These are phyloP conservation scores for Oreonectes daqikongensis DNA, from an alignment of 2,797 vertebrate species.

Conservation along the genomic window DNA sequence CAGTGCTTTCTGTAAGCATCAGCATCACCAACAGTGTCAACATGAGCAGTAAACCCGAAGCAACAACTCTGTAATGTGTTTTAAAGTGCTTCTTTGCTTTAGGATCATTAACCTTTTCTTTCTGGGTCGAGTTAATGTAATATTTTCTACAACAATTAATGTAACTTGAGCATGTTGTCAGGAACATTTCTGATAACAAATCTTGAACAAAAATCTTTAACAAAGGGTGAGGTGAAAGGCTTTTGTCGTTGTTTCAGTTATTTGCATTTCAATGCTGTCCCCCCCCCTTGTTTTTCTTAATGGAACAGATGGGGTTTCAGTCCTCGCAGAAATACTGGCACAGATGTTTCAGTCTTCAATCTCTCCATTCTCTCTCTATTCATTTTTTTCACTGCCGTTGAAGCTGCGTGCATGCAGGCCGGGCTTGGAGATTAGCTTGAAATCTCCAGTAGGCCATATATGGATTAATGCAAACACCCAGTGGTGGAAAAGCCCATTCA, in stretches of 20 bases:
- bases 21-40: not conserved
- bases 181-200: not conserved
- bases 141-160: no score
- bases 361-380: slow-evolving; percentile 54
- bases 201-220: not conserved
- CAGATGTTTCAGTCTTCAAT: slow-evolving; percentile 70
- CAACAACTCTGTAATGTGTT: slow-evolving; percentile 4
- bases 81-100: not conserved
- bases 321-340: slow-evolving; percentile 64
- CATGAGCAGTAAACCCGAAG: not conserved
- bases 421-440: slow-evolving; percentile 55
- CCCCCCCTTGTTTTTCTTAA: slow-evolving; percentile 57
- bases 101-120: not conserved
- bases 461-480: slow-evolving; percentile 44
- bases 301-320: slow-evolving; percentile 68
- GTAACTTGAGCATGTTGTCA: not conserved
- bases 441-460: slow-evolving; percentile 43
- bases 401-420: slow-evolving; percentile 25
- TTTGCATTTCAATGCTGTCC: slow-evolving; percentile 41
- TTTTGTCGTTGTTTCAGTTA: slow-evolving; percentile 16
- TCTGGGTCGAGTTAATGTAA: no score
- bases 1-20: slow-evolving; percentile 10
- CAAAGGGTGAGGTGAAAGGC: slow-evolving; percentile 10
- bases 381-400: slow-evolving; percentile 41
- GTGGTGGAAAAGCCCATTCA: slow-evolving; percentile 55